Percentiles rank a stretch among this genome's conserved stretches.
These are phyloP conservation scores for Falco cherrug DNA, from an alignment of 2,797 vertebrate genomes.

Conservation along the genomic window DNA sequence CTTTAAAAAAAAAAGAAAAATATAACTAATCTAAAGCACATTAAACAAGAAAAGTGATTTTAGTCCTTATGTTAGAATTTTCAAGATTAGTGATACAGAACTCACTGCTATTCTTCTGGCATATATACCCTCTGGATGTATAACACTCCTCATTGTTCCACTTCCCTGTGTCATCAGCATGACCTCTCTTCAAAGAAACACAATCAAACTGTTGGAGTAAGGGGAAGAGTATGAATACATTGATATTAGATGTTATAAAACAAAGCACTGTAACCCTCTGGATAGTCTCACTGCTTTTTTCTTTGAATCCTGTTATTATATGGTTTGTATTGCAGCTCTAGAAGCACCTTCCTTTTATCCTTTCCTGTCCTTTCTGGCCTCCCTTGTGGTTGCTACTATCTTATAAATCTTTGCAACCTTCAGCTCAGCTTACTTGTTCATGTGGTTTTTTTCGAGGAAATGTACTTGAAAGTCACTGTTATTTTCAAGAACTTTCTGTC, in stretches of 20 bases:
- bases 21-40: neutral
- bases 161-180: constrained; percentile 23
- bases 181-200: constrained; percentile 38
- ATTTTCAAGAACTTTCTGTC: neutral
- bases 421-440: neutral
- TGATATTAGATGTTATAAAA: neutral
- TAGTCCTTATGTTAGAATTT: neutral
- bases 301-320: neutral
- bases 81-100: neutral
- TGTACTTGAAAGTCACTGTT: neutral
- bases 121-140: neutral
- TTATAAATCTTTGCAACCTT: neutral
- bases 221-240: neutral
- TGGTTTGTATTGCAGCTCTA: neutral
- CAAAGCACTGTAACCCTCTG: neutral
- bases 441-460: neutral
- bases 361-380: neutral
- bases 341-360: neutral
- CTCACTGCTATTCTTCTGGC: constrained; percentile 54
- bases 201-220: constrained; percentile 44
- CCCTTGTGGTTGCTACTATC: neutral
- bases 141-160: neutral
- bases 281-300: neutral
- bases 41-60: neutral
- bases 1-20: neutral